Percentiles rank a stretch among this genome's conserved stretches.
These are phyloP conservation scores for Tricholaema leucomelas DNA, from an alignment of 2,113 vertebrate genomes.

Conservation along the genomic window DNA sequence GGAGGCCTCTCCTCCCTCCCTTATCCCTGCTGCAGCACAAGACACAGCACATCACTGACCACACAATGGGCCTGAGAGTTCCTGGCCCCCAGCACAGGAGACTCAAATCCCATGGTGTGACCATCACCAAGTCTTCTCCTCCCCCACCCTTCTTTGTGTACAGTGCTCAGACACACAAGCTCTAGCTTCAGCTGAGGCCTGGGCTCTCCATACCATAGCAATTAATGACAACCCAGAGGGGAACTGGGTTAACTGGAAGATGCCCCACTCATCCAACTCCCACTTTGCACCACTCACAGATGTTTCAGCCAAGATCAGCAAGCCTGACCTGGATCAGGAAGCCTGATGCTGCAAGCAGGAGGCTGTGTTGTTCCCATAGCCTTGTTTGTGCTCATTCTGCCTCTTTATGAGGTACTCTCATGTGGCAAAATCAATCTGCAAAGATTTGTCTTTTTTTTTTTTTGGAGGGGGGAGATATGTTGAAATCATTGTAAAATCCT, in stretches of 20 bases:
- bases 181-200: not conserved
- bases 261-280: not conserved
- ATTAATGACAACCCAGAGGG: not conserved
- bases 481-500: not conserved
- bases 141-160: not conserved
- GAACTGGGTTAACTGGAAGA: not conserved
- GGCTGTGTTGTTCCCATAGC: not conserved
- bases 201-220: not conserved
- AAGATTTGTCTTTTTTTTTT: not conserved
- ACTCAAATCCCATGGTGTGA: not conserved
- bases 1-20: not conserved
- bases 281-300: not conserved
- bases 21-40: not conserved
- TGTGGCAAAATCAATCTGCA: not conserved
- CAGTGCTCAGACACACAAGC: not conserved
- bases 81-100: not conserved
- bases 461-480: not conserved
- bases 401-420: not conserved
- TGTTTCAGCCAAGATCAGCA: not conserved
- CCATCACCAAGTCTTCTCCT: not conserved
- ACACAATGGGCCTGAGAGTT: not conserved
- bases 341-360: not conserved
- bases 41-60: not conserved
- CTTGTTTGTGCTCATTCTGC: not conserved
- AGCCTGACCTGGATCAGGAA: no score